These are phyloP conservation scores for Atherinomorus stipes DNA, from an alignment of 2,113 vertebrate species.

Conservation along the genomic window DNA sequence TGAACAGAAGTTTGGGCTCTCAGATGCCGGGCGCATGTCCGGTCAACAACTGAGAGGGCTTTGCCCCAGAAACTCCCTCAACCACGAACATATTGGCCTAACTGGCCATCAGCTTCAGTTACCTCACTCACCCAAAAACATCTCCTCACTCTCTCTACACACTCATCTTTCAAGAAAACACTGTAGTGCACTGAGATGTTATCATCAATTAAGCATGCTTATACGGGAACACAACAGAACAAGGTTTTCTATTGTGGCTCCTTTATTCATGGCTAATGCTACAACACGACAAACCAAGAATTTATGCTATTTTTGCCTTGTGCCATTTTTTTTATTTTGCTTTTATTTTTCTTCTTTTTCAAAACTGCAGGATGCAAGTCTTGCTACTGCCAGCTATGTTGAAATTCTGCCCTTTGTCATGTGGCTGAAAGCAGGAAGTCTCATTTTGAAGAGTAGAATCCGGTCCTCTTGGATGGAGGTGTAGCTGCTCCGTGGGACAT, in stretches of 20 bases:
- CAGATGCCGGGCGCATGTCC: slow-evolving; percentile 40
- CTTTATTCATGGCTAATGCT: slow-evolving; percentile 19
- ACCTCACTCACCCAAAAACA: slow-evolving; percentile 11
- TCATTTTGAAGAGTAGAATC: slow-evolving; percentile 19
- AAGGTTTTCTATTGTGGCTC: not conserved
- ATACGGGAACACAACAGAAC: slow-evolving; percentile 35
- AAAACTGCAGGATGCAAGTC: slow-evolving; percentile 46
- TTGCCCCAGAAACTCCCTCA: slow-evolving; percentile 68
- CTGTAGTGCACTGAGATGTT: slow-evolving; percentile 14
- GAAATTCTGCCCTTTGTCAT: not conserved
- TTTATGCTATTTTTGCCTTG: not conserved
- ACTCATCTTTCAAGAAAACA: slow-evolving; percentile 21
- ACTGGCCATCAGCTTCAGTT: slow-evolving; percentile 66
- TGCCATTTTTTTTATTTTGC: slow-evolving; percentile 2
- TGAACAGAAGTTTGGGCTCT: slow-evolving; percentile 28
- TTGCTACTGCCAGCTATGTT: slow-evolving; percentile 21
- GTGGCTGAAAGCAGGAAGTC: not conserved
- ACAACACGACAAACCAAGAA: slow-evolving; percentile 8
- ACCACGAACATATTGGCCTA: slow-evolving; percentile 63
- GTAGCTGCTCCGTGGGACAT: slow-evolving; percentile 29
- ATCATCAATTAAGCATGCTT: slow-evolving; percentile 46
- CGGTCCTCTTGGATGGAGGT: slow-evolving; percentile 16
- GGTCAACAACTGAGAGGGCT: slow-evolving; percentile 43
- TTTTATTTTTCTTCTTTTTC: slow-evolving; percentile 10
- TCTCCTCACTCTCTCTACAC: slow-evolving; percentile 4